These are phyloP conservation scores for Aquatica leii DNA, from an alignment of 2,888 invertebrate genomes.

Conservation along the genomic window DNA sequence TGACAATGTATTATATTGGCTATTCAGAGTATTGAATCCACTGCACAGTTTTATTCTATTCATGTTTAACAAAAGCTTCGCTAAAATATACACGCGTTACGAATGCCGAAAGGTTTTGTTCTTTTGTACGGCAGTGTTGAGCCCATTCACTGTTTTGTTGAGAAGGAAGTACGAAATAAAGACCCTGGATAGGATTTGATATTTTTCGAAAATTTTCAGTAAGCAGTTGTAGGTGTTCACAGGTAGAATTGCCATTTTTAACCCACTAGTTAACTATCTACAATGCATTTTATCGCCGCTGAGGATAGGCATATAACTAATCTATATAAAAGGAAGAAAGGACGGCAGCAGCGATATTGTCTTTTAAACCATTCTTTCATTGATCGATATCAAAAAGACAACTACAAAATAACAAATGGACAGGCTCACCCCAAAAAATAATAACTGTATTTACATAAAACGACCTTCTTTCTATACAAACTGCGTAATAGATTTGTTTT, in stretches of 20 bases:
- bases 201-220: constrained; percentile 55
- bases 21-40: constrained; percentile 58
- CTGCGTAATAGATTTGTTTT: too few relatives aligned
- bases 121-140: constrained; percentile 58
- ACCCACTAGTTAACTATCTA: constrained; percentile 34
- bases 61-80: constrained; percentile 54
- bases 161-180: constrained; percentile 59
- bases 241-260: constrained; percentile 44
- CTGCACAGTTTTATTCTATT: constrained; percentile 61
- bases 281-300: constrained; percentile 15
- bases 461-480: too few relatives aligned
- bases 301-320: constrained; percentile 23
- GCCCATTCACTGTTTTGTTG: constrained; percentile 59
- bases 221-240: constrained; percentile 51
- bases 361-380: constrained; percentile 11
- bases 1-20: constrained; percentile 62
- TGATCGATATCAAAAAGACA: constrained; percentile 5
- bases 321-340: constrained; percentile 24
- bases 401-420: too few relatives aligned
- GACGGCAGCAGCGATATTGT: constrained; percentile 21
- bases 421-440: too few relatives aligned
- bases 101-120: constrained; percentile 61
- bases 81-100: constrained; percentile 63
- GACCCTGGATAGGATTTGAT: constrained; percentile 53
- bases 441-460: too few relatives aligned